A percentile compares a stretch with the other conserved stretches of the same genome.
These are phyloP conservation scores for Dryobota labecula DNA, from an alignment of 2,888 invertebrate species.

Conservation along the genomic window DNA sequence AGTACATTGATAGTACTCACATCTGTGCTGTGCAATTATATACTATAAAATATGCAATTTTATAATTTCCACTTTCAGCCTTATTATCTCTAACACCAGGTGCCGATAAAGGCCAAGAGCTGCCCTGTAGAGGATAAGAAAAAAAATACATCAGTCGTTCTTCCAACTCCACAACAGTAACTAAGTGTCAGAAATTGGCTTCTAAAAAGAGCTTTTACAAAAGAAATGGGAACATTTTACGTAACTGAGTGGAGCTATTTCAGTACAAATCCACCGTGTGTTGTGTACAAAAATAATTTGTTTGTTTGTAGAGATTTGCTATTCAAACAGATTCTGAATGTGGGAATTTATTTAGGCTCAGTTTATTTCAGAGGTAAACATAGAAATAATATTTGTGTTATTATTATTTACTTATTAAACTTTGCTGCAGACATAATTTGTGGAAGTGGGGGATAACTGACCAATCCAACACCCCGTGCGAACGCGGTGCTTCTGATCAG, in stretches of 20 bases:
- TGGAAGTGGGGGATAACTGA: too few relatives aligned
- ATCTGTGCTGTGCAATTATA: too few relatives aligned
- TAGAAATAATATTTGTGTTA: not conserved
- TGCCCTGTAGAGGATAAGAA: too few relatives aligned
- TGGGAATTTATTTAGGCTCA: conserved; percentile 27
- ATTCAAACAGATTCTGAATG: conserved; percentile 18
- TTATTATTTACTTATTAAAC: not conserved
- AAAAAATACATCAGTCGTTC: conserved; percentile 11
- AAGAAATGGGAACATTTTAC: conserved; percentile 50
- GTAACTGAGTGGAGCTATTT: conserved; percentile 41
- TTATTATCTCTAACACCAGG: too few relatives aligned
- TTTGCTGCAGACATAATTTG: too few relatives aligned
- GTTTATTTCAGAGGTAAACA: not conserved
- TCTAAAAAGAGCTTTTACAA: conserved; percentile 40
- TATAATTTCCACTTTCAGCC: too few relatives aligned
- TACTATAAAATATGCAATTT: too few relatives aligned
- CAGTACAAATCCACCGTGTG: conserved; percentile 37
- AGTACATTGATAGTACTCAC: too few relatives aligned
- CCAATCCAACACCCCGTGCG: too few relatives aligned
- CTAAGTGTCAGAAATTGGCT: conserved; percentile 13
- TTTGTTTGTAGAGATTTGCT: conserved; percentile 26
- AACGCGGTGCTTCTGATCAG: too few relatives aligned
- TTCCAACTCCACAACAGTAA: conserved; percentile 22
- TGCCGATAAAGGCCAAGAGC: too few relatives aligned
- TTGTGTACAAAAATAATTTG: conserved; percentile 43